Evolutionary conservation across 2,113 vertebrate species (phyloP).

Genomic region (Embiotoca jacksoni): DNA sequence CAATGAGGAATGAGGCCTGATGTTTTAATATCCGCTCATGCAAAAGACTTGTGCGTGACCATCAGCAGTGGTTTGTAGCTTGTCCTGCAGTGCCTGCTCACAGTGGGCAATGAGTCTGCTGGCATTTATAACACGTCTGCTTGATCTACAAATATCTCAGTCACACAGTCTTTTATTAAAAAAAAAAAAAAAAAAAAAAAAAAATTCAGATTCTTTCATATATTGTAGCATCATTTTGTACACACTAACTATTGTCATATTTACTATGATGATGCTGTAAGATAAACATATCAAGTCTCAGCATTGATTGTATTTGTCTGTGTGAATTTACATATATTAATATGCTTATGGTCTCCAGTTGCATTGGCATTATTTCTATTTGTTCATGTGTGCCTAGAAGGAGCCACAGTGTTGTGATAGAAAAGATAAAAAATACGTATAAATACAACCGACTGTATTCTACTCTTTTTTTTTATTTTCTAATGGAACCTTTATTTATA

Average conservation of each 20-base stretch:
- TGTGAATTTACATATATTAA: constrained; percentile 46
- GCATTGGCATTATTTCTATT: constrained; percentile 44
- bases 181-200: constrained; percentile 21
- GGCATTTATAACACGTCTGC: constrained; percentile 47
- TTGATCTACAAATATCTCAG: constrained; percentile 28
- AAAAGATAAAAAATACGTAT: constrained; percentile 51
- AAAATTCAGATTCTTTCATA: constrained; percentile 36
- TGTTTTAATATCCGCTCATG: constrained; percentile 35
- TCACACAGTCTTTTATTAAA: constrained; percentile 50
- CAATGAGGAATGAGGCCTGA: constrained; percentile 44
- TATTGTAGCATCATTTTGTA: constrained; percentile 68
- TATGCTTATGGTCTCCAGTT: constrained; percentile 40
- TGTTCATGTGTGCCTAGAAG: constrained; percentile 40
- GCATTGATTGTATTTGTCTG: constrained; percentile 67
- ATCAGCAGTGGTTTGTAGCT: constrained; percentile 52
- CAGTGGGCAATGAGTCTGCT: constrained; percentile 23
- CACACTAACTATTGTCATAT: constrained; percentile 48
- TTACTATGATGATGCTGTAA: constrained; percentile 46
- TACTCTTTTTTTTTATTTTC: constrained; percentile 23
- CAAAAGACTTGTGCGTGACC: constrained; percentile 40
- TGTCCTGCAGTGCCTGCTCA: constrained; percentile 43
- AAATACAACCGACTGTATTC: constrained; percentile 25
- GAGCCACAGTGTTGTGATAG: constrained; percentile 40
- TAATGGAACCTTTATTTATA: constrained; percentile 47
- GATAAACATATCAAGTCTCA: constrained; percentile 40